Evolutionary conservation across 2,888 invertebrate species (phyloP), one percentile per base, ranked within the genome.

Genomic region (Leucophenga maculata): DNA sequence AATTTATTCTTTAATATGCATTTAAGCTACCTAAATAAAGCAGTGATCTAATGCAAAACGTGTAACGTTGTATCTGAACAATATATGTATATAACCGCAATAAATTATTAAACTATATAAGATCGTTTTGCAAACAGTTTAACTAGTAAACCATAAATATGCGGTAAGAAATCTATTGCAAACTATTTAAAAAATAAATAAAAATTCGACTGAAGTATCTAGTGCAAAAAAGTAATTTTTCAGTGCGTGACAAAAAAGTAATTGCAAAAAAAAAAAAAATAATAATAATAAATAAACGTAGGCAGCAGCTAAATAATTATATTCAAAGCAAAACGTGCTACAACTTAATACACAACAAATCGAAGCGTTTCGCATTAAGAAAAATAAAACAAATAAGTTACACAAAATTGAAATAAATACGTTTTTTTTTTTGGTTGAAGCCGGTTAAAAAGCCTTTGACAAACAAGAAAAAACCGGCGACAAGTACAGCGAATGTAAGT

Each of bases 371-470:
- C 9, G 18, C 16, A 3, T 39, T 39, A 39, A 55, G 46, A 22
- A 50, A 26, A 31, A 48, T 52, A 59, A 14, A 6, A 11, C 60
- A 57, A 62, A 65, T 59, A 57, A 69, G 67, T 39, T n/a, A 14
- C n/a, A 39, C n/a, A 39, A 55, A 20, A 66, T 22, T 54, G 32
- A 66, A 39, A 46, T 8, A 39, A 54, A 74, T 6, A n/a, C 50
- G 48, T 18, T 60, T n/a, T n/a, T n/a, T n/a, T n/a, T n/a, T n/a
- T n/a, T 18, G 77, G 78, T 75, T 72, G 68, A 71, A 80, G 76
- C 79, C 83, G 77, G 79, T 80, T 77, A 2, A 59, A 69, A 70
- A 77, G 77, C 72, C 77, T 75, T 59, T 70, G 46, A 70, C 70
- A 39, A 48, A 75, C 3, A 32, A 60, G 52, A 69, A 48, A 70